Base-by-base conservation (phyloP, 2,113 vertebrate genomes). In the Melanostigma gelatinosum region DNA sequence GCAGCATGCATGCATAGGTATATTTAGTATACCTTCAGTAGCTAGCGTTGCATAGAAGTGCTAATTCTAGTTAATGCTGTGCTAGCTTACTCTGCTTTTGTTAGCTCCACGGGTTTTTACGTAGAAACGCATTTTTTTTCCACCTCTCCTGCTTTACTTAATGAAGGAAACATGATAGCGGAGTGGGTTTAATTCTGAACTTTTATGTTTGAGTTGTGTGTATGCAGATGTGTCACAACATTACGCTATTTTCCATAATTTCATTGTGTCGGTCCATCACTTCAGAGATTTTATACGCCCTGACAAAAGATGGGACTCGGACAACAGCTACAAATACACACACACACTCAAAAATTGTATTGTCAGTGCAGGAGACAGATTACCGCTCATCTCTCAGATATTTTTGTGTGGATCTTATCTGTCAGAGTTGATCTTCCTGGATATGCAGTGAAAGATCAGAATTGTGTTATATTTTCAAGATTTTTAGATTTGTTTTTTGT, bases 391-490 rank as follows among this genome's bases (percentile, higher is more conserved):
- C 44, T 69, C 64, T 82, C 69, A 32, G 22, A 54, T 73, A 68
- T 60, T 79, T 52, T 38, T 15, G 44, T 24, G 1, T 38, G 48
- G 32, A 71, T 84, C 54, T 57, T 84, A 74, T 79, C 68, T 4
- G 52, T 69, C 80, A 73, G 3, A 36, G 44, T 61, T 65, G 29
- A 79, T 78, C 27, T 78, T 61, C 52, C 61, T 27, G 13, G 27
- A 61, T n/a, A 54, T 42, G 64, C 58, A 54, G 66, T 80, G 55
- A 60, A 42, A 75, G 48, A 82, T 75, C 36, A 67, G 72, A 71
- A 42, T 3, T 22, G 67, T 20, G n/a, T 64, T 78, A 84, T 84
- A 63, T 50, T 73, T 74, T 62, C 12, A 68, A 16, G 62, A 42
- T 46, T 57, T 73, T 52, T 60, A 4, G 52, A 65, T 76, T 61